Percentiles rank a stretch among this genome's conserved stretches.
These are phyloP conservation scores for human (Homo sapiens) DNA, from an alignment of 2,113 vertebrate species.

Conservation along the genomic window DNA sequence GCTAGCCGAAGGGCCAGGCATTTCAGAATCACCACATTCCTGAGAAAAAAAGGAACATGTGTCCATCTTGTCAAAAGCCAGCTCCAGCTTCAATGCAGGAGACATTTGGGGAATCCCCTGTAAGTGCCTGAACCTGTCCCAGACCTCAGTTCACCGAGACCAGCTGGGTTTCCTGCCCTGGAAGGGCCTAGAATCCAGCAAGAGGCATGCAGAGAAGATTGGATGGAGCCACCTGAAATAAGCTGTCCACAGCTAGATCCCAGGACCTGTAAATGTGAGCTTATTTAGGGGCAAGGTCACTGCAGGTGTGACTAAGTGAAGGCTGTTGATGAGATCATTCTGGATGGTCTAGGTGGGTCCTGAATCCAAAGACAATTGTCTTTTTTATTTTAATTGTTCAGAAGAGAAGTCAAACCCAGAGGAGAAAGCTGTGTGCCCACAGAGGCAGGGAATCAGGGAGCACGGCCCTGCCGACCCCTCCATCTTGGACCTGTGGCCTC, in stretches of 20 bases:
- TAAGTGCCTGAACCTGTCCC: background rate
- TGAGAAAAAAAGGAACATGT: background rate
- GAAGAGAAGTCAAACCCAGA: background rate
- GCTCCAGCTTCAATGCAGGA: background rate
- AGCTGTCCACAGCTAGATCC: background rate
- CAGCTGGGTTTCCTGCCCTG: background rate
- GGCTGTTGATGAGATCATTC: background rate
- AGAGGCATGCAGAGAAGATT: background rate
- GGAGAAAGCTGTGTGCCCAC: too few relatives aligned
- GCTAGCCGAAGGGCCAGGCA: background rate
- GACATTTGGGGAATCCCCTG: accelerated
- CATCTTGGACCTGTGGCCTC: too few relatives aligned
- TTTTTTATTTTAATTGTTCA: background rate
- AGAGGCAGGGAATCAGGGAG: background rate
- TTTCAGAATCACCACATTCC: background rate
- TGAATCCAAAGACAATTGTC: background rate
- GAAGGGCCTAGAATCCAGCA: background rate
- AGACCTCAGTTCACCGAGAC: background rate
- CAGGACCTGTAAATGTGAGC: background rate
- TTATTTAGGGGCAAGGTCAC: background rate
- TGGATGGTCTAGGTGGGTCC: background rate
- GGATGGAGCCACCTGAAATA: background rate
- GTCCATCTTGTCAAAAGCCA: background rate
- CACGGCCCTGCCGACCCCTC: accelerated
- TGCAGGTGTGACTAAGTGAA: background rate